These are phyloP conservation scores for Sesia bembeciformis DNA, from an alignment of 2,888 invertebrate species.

Conservation along the genomic window DNA sequence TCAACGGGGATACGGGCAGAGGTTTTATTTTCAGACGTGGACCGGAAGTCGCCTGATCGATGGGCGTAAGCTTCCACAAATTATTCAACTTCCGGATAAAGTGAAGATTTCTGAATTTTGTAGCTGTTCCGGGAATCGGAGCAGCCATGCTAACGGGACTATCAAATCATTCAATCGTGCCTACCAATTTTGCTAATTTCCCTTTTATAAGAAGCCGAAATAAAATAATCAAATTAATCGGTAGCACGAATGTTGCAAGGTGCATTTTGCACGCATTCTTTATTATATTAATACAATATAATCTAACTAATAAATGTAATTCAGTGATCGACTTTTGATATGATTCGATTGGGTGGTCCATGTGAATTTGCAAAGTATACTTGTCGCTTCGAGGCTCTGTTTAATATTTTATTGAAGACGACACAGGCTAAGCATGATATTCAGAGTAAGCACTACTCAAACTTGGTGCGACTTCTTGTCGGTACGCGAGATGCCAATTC, in stretches of 20 bases:
- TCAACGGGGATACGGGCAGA: neutral
- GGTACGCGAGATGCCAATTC: too few relatives aligned
- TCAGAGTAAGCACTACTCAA: too few relatives aligned
- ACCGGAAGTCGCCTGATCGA: conserved; percentile 50
- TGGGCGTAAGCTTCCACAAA: conserved; percentile 57
- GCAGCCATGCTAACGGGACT: neutral
- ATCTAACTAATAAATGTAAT: conserved; percentile 11
- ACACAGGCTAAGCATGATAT: neutral
- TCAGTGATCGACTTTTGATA: conserved; percentile 16
- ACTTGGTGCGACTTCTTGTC: too few relatives aligned
- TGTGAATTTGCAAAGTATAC: conserved; percentile 9
- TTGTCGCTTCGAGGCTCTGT: conserved; percentile 8
- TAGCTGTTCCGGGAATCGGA: neutral
- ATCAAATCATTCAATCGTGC: neutral
- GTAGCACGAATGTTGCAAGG: conserved; percentile 7
- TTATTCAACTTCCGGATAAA: conserved; percentile 47
- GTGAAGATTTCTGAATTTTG: neutral
- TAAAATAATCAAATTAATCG: conserved; percentile 9
- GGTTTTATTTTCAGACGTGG: conserved; percentile 6
- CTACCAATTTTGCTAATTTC: neutral
- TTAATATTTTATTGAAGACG: conserved; percentile 5
- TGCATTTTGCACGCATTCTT: neutral
- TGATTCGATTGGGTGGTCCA: conserved; percentile 24
- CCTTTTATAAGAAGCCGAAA: neutral
- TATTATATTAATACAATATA: conserved; percentile 1